Evolutionary conservation across 2,113 vertebrate species (phyloP).

Genomic region (Actenoides hombroni): DNA sequence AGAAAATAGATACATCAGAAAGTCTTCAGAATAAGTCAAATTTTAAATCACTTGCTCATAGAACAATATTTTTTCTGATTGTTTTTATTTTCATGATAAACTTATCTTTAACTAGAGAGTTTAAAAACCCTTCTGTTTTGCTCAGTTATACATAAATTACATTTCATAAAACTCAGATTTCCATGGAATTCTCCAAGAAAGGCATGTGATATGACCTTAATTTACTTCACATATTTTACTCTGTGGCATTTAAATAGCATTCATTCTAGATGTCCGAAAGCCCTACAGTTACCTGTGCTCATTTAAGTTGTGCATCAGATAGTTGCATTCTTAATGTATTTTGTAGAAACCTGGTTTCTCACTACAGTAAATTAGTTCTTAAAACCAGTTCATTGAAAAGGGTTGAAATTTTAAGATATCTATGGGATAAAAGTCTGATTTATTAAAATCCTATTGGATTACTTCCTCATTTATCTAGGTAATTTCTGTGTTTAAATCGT

Average conservation of each 20-base stretch:
- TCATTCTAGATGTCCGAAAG: neutral
- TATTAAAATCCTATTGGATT: neutral
- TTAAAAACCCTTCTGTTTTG: neutral
- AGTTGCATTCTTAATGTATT: neutral
- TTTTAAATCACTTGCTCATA: neutral
- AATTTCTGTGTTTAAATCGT: neutral
- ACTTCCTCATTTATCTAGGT: neutral
- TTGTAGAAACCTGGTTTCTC: neutral
- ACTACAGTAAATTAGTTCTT: neutral
- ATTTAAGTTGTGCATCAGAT: neutral
- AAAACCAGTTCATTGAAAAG: neutral
- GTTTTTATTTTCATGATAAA: neutral
- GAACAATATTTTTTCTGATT: neutral
- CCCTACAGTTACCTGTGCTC: neutral
- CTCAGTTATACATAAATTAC: neutral
- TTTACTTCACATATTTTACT: neutral
- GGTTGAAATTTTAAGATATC: neutral
- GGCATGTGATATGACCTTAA: neutral
- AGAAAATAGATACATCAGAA: neutral
- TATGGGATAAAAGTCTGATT: neutral
- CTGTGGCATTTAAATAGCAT: neutral
- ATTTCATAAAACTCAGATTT: constrained; percentile 7
- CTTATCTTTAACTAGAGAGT: neutral
- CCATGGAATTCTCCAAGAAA: neutral
- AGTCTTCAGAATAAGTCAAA: neutral